Evolutionary conservation across 2,888 invertebrate genomes (phyloP).

Genomic region (Bedellia somnulentella): DNA sequence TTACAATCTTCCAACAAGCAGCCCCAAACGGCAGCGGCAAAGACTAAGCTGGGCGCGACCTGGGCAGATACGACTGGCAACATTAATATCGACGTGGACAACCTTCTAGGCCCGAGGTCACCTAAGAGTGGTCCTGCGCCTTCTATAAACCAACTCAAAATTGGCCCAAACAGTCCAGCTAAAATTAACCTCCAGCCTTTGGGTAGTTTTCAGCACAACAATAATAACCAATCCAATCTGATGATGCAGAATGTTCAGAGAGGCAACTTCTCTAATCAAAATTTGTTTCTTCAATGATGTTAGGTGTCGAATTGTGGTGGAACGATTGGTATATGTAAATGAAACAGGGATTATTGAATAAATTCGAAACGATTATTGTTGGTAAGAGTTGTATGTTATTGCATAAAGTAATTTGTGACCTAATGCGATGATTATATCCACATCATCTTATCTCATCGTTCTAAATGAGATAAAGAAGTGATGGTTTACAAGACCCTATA

Average conservation of each 20-base stretch:
- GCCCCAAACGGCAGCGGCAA: no score
- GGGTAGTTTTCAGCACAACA: slow-evolving; percentile 14
- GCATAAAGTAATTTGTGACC: slow-evolving; percentile 7
- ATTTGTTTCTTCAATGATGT: no score
- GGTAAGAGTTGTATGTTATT: slow-evolving; percentile 7
- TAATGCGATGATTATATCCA: slow-evolving; percentile 9
- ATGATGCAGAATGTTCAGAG: slow-evolving; percentile 24
- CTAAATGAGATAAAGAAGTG: not conserved
- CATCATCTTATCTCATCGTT: slow-evolving; percentile 5
- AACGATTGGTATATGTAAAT: slow-evolving; percentile 22
- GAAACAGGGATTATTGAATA: no score
- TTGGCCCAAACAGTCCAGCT: slow-evolving; percentile 68
- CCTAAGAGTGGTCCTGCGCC: slow-evolving; percentile 70
- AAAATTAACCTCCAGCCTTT: slow-evolving; percentile 18
- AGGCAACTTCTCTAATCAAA: slow-evolving; percentile 18
- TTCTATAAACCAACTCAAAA: slow-evolving; percentile 87
- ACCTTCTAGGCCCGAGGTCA: slow-evolving; percentile 68
- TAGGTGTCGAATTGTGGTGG: slow-evolving; percentile 41
- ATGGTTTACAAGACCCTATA: not conserved
- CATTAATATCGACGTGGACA: slow-evolving; percentile 88
- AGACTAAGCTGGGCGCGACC: slow-evolving; percentile 71
- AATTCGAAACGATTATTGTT: no score
- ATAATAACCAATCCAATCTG: slow-evolving; percentile 6
- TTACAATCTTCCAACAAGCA: no score
- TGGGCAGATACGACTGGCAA: slow-evolving; percentile 76